Conservation (phyloP, 2,797 vertebrate species). For the Arctocebus calabarensis region DNA sequence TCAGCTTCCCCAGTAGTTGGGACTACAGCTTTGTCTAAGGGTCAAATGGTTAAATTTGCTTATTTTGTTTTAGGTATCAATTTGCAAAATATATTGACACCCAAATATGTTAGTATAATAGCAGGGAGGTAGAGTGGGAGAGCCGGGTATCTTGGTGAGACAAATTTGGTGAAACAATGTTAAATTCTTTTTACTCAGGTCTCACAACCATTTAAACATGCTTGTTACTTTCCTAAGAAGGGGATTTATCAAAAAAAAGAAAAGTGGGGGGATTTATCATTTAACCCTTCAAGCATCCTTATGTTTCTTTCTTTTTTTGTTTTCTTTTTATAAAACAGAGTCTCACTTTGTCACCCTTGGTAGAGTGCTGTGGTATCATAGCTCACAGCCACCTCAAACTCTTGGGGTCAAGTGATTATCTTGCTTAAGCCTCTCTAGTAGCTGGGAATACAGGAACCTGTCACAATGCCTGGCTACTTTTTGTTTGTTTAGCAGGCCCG, state of each 20-base stretch:
- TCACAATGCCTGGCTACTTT: no score
- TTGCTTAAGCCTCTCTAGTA: no score
- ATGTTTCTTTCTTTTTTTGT: neutral
- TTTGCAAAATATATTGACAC: neutral
- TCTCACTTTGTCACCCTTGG: no score
- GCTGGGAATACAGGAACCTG: no score
- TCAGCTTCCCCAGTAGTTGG: no score
- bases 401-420: no score
- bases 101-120: neutral
- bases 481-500: no score
- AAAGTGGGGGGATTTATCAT: neutral
- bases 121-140: no score
- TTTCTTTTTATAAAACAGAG: no score
- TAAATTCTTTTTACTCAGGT: slow-evolving; percentile 53
- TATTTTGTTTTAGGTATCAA: slow-evolving; percentile 15
- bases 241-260: neutral
- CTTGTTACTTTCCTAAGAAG: slow-evolving; percentile 48
- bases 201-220: neutral
- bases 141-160: neutral
- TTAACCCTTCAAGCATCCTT: slow-evolving; percentile 26
- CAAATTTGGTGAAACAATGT: slow-evolving; percentile 26
- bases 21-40: neutral
- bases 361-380: no score
- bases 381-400: no score
- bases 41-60: neutral